These are phyloP conservation scores for Bubo bubo DNA, from an alignment of 2,113 vertebrate species.

Conservation along the genomic window DNA sequence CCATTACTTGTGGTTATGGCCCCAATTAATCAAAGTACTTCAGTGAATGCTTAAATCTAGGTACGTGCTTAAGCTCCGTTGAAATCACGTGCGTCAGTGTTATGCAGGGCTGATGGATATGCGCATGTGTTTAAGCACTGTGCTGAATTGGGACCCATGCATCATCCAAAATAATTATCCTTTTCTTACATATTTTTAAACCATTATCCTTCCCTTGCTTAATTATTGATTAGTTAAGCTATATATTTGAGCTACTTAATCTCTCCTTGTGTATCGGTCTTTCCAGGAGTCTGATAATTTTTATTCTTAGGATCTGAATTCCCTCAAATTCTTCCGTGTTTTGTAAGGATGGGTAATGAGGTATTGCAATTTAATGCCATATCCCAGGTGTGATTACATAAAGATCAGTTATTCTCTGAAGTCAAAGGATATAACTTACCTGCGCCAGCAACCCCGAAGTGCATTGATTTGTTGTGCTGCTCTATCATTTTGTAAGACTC, in stretches of 20 bases:
- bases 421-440: neutral
- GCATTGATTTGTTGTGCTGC: constrained; percentile 45
- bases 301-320: neutral
- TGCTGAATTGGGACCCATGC: neutral
- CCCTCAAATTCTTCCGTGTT: neutral
- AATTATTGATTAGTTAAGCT: constrained; percentile 45
- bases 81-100: neutral
- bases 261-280: constrained; percentile 10
- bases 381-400: constrained; percentile 8
- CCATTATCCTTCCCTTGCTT: constrained; percentile 9
- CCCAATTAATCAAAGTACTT: constrained; percentile 33
- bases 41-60: neutral
- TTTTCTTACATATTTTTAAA: constrained; percentile 16
- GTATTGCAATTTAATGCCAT: constrained; percentile 7
- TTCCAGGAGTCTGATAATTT: neutral
- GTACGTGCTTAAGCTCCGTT: neutral
- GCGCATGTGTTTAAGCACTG: neutral
- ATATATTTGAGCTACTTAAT: constrained; percentile 26
- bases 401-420: constrained; percentile 2
- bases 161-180: constrained; percentile 33
- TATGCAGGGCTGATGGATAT: neutral
- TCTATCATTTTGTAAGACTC: constrained; percentile 42
- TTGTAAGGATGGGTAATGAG: neutral
- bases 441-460: neutral
- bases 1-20: neutral